Conservation (phyloP, 2,797 vertebrate species). For the Lacerta agilis region DNA sequence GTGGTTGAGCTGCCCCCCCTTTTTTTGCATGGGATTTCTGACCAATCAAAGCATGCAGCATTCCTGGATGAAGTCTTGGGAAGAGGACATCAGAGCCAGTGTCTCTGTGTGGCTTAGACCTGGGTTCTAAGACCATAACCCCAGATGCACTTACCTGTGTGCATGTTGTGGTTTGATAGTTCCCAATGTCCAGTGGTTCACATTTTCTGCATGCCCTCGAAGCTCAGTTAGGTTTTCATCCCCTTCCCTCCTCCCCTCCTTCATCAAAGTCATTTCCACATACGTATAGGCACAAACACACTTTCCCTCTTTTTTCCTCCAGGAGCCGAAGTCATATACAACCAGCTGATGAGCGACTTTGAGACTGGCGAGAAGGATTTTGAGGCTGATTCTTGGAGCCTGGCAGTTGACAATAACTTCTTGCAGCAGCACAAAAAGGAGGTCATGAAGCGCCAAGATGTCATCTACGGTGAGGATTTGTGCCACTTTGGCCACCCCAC, state of each 20-base stretch:
- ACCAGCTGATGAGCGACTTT: slow-evolving; percentile 87
- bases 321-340: slow-evolving; percentile 87
- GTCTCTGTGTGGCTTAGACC: neutral
- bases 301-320: accelerated
- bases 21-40: neutral
- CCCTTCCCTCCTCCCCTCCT: neutral
- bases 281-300: accelerated
- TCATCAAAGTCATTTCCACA: neutral
- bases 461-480: slow-evolving; percentile 87
- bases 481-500: neutral
- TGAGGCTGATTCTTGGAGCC: slow-evolving; percentile 91
- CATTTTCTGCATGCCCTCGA: accelerated
- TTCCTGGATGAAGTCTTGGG: neutral
- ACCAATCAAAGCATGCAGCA: neutral
- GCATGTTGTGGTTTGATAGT: neutral
- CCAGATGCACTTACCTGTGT: neutral
- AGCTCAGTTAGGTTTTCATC: neutral
- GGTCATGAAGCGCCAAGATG: slow-evolving; percentile 92
- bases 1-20: neutral
- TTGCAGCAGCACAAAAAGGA: slow-evolving; percentile 90
- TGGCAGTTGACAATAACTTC: slow-evolving; percentile 87
- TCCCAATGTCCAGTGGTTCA: neutral
- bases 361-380: slow-evolving; percentile 88
- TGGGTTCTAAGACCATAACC: neutral
- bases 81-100: neutral